phyloP scores from a whole-genome alignment of 37 sponge, comb jelly and placozoan species.

The Ianthella basta region DNA sequence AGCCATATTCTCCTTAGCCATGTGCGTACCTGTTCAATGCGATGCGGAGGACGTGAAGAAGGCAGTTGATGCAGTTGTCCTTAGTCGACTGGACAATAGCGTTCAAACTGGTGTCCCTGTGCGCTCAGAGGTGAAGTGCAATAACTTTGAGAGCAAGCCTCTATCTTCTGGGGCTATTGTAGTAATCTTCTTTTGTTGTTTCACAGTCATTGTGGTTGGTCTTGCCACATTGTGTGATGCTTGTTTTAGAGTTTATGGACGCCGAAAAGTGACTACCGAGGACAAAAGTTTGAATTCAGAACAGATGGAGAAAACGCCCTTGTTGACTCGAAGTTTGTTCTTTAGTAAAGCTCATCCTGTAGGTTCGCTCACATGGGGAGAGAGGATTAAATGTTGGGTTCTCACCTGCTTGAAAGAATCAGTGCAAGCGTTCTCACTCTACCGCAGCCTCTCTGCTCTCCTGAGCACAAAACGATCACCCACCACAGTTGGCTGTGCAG shows the following conservation, averaged over 20 bases:
- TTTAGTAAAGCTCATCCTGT: no score
- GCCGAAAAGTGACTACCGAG: no score
- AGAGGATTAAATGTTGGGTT: no score
- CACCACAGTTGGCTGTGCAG: constrained; percentile 65
- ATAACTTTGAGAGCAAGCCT: background rate
- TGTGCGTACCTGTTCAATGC: constrained; percentile 51
- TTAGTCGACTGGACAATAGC: constrained; percentile 1
- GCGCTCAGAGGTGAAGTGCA: constrained; percentile 13
- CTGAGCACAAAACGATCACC: constrained; percentile 69
- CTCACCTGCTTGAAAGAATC: background rate
- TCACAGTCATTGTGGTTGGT: constrained; percentile 24
- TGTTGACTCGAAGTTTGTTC: no score
- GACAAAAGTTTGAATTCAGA: no score
- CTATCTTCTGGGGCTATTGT: constrained; percentile 52
- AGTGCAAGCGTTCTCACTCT: constrained; percentile 68
- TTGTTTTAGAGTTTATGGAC: background rate
- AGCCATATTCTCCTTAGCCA: background rate
- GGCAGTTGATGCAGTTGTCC: background rate
- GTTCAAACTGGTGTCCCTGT: constrained; percentile 65
- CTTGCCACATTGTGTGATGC: constrained; percentile 37
- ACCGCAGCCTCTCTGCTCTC: constrained; percentile 56
- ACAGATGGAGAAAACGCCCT: no score
- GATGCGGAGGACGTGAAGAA: background rate
- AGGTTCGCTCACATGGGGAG: no score
- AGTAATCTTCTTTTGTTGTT: constrained; percentile 50